Conservation (phyloP, 2,888 invertebrate genomes). For the Cantharis nigra region DNA sequence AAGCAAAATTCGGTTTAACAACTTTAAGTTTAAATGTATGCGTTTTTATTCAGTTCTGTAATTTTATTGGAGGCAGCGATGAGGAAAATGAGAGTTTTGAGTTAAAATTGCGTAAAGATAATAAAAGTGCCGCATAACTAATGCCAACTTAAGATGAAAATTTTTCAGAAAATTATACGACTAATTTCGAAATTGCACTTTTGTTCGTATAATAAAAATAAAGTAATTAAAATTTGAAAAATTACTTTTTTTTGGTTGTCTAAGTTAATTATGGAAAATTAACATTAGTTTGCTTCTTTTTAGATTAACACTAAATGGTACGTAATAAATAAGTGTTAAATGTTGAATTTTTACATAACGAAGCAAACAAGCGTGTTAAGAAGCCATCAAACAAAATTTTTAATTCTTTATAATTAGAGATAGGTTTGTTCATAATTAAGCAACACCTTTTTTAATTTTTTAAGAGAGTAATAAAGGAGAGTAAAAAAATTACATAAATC, state of each 20-base stretch:
- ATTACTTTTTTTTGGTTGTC: background rate
- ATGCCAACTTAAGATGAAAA: background rate
- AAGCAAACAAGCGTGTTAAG: background rate
- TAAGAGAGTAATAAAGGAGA: no score
- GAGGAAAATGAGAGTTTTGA: constrained; percentile 9
- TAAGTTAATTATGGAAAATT: background rate
- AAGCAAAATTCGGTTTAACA: background rate
- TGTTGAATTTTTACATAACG: background rate
- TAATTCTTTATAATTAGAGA: background rate
- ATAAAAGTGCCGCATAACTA: constrained; percentile 7
- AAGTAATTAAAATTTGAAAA: background rate
- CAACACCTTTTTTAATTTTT: no score
- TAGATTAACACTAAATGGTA: background rate
- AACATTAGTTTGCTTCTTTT: background rate
- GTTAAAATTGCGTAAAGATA: constrained; percentile 16
- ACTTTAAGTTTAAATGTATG: background rate
- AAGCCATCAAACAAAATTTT: background rate
- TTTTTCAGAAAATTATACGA: background rate
- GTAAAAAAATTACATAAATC: no score
- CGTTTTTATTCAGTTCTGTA: background rate
- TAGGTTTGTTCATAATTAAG: background rate
- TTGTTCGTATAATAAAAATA: background rate
- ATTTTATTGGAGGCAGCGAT: constrained; percentile 17
- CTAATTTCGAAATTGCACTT: background rate
- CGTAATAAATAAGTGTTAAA: background rate